A percentile compares a stretch with the other conserved stretches of the same genome.
Evolutionary conservation across 2,113 vertebrate genomes (phyloP).

Genomic region (Oreotrochilus melanogaster): DNA sequence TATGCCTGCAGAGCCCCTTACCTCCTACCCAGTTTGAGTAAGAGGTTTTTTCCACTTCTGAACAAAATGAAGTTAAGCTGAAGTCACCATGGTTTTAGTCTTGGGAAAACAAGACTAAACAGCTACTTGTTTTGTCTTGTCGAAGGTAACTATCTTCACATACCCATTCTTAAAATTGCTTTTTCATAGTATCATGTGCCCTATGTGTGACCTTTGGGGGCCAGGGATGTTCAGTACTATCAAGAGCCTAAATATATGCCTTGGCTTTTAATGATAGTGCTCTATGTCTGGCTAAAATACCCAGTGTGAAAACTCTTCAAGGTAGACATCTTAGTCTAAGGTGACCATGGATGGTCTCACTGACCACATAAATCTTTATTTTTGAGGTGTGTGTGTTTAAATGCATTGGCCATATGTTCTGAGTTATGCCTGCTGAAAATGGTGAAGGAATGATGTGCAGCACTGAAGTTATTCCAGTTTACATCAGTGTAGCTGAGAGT

Average conservation of each 20-base stretch:
- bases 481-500: neutral
- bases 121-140: neutral
- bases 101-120: neutral
- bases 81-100: neutral
- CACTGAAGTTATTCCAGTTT: neutral
- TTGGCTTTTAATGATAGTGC: neutral
- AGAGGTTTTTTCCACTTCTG: neutral
- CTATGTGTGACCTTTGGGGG: neutral
- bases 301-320: neutral
- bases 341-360: neutral
- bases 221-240: neutral
- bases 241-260: neutral
- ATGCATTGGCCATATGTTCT: neutral
- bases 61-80: neutral
- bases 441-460: neutral
- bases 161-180: neutral
- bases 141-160: neutral
- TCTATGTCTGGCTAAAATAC: neutral
- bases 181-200: neutral
- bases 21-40: neutral
- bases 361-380: neutral
- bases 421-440: neutral
- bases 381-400: neutral
- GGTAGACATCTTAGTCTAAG: neutral
- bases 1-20: neutral